Conservation (phyloP, 2,888 invertebrate genomes). For the Drosophila meridiana region DNA sequence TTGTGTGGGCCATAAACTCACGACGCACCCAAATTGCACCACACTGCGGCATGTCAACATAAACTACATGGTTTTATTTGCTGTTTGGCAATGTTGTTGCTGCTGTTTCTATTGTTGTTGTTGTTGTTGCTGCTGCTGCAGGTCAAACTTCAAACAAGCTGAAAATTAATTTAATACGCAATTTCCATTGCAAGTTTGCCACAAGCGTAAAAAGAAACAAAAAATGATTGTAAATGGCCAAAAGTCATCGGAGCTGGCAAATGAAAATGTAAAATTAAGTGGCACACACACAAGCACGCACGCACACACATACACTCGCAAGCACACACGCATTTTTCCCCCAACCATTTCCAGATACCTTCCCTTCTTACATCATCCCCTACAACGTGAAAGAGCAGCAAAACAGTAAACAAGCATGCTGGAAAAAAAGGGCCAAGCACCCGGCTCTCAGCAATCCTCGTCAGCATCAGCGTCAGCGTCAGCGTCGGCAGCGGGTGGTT, state of each 20-base stretch:
- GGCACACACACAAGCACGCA: constrained; percentile 52
- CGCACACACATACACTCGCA: constrained; percentile 28
- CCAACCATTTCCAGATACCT: constrained; percentile 12
- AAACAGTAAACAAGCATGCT: constrained; percentile 64
- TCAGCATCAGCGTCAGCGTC: constrained; percentile 19
- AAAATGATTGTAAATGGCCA: constrained; percentile 75
- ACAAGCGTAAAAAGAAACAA: constrained; percentile 30
- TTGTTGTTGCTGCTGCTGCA: constrained; percentile 29
- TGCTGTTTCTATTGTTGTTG: constrained; percentile 18
- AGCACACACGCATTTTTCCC: not conserved
- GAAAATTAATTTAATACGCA: constrained; percentile 78
- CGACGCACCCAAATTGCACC: constrained; percentile 50
- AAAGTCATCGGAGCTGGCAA: constrained; percentile 75
- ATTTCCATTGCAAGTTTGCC: constrained; percentile 60
- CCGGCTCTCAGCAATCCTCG: constrained; percentile 42
- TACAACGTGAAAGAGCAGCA: constrained; percentile 42
- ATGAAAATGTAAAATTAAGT: constrained; percentile 79
- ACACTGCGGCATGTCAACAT: constrained; percentile 69
- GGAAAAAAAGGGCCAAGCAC: constrained; percentile 66
- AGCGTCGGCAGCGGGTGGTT: constrained; percentile 17
- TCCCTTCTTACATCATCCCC: not conserved
- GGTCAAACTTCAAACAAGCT: constrained; percentile 77
- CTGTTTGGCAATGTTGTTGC: constrained; percentile 44
- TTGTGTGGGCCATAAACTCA: constrained; percentile 44
- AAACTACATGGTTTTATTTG: constrained; percentile 72